A percentile compares a stretch with the other conserved stretches of the same genome.
Conservation (phyloP, 2,113 vertebrate genomes). For the Mungos mungo region DNA sequence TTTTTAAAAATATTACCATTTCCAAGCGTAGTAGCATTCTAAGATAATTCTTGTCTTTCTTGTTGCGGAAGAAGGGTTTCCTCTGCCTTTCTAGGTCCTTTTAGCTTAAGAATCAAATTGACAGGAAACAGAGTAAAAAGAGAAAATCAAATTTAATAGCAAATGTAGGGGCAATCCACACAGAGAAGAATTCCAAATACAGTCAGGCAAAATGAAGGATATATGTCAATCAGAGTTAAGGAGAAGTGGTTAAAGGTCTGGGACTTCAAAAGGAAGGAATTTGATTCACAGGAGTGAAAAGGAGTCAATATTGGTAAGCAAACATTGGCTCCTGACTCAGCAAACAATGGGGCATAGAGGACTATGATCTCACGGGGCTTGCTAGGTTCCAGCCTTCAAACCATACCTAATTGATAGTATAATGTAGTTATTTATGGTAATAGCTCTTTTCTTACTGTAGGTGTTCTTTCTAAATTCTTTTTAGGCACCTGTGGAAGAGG, state of each 20-base stretch:
- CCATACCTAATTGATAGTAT: not conserved
- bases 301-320: not conserved
- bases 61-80: not conserved
- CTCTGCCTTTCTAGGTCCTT: not conserved
- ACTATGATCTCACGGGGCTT: not conserved
- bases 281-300: not conserved
- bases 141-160: not conserved
- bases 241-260: not conserved
- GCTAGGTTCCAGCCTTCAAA: not conserved
- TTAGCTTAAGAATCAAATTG: not conserved
- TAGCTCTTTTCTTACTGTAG: not conserved
- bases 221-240: not conserved
- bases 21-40: conserved; percentile 1
- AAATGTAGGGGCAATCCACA: not conserved
- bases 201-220: not conserved
- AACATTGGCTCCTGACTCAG: not conserved
- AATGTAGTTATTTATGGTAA: not conserved
- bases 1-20: not conserved
- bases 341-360: not conserved
- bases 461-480: not conserved
- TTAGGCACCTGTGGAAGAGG: not conserved
- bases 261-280: not conserved
- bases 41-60: not conserved
- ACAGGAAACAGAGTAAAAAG: not conserved
- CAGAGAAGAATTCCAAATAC: not conserved